phyloP scores from a whole-genome alignment of 2,113 vertebrate genomes.

The Neotoma lepida region DNA sequence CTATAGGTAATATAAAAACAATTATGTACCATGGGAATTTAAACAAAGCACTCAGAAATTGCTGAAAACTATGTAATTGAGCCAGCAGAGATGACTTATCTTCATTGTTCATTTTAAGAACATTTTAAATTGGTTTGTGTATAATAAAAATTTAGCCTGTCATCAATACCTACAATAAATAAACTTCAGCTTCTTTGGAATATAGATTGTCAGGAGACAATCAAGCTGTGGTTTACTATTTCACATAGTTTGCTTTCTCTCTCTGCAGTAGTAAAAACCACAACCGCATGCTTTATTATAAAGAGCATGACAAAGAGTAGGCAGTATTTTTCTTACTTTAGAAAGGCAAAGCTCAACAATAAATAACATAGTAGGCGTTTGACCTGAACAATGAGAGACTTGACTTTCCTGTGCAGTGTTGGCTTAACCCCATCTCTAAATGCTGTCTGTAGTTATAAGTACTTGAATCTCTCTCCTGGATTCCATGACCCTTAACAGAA shows the following conservation, averaged over 20 bases:
- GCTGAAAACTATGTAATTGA: conserved; percentile 45
- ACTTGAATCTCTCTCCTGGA: conserved; percentile 40
- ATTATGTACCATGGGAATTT: conserved; percentile 25
- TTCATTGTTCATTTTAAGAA: conserved; percentile 62
- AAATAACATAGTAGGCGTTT: background rate
- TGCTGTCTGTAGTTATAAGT: background rate
- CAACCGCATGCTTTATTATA: conserved; percentile 39
- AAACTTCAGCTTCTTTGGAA: conserved; percentile 22
- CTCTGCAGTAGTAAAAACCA: conserved; percentile 60
- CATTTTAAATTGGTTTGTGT: conserved; percentile 60
- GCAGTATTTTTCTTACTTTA: conserved; percentile 44
- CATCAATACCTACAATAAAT: conserved; percentile 70
- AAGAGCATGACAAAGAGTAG: conserved; percentile 19
- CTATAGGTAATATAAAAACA: conserved; percentile 55
- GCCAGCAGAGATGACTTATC: conserved; percentile 43
- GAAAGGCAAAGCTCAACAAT: conserved; percentile 52
- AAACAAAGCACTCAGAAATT: conserved; percentile 49
- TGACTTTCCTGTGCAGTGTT: background rate
- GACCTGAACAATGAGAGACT: conserved; percentile 46
- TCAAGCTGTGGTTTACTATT: conserved; percentile 54
- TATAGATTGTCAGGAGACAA: conserved; percentile 56
- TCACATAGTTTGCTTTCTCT: background rate
- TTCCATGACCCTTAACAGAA: conserved; percentile 42
- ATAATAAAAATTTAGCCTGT: conserved; percentile 72
- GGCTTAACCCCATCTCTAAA: conserved; percentile 4